Conservation (phyloP, 2,888 invertebrate species). For the Phengaris alcon region DNA sequence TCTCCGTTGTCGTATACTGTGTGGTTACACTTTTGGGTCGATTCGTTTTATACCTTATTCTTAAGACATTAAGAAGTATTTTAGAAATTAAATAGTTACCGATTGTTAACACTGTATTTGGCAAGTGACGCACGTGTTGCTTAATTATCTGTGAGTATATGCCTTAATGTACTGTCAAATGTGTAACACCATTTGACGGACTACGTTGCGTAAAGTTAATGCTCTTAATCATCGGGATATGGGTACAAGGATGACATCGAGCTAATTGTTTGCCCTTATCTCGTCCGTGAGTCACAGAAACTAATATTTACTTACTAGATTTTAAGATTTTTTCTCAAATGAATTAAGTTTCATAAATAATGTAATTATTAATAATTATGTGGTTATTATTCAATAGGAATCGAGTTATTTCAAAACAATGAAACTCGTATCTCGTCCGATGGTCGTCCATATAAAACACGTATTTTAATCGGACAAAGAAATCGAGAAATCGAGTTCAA, state of each 20-base stretch:
- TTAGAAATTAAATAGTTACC: constrained; percentile 1
- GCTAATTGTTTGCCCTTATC: constrained; percentile 37
- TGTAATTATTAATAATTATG: not conserved
- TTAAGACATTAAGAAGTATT: not conserved
- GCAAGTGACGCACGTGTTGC: constrained; percentile 28
- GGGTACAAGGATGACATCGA: constrained; percentile 33
- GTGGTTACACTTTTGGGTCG: not conserved
- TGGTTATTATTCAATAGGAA: constrained; percentile 1
- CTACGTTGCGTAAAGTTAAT: constrained; percentile 28
- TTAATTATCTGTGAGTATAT: constrained; percentile 14
- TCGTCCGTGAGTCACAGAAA: not conserved
- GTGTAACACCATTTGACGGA: constrained; percentile 24
- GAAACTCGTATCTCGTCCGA: not conserved
- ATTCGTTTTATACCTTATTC: constrained; percentile 11
- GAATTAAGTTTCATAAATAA: not conserved
- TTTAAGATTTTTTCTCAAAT: not conserved
- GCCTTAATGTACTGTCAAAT: constrained; percentile 26
- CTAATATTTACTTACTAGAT: not conserved
- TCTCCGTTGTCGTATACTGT: not conserved
- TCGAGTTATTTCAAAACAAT: constrained; percentile 11
- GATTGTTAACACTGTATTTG: constrained; percentile 26
- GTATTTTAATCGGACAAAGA: constrained; percentile 17
- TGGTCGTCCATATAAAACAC: constrained; percentile 1
- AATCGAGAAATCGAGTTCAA: constrained; percentile 34
- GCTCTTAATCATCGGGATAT: constrained; percentile 27